These are phyloP conservation scores for Pseudomyrmex pallidus DNA, from an alignment of 1,140 invertebrate species.

Conservation along the genomic window DNA sequence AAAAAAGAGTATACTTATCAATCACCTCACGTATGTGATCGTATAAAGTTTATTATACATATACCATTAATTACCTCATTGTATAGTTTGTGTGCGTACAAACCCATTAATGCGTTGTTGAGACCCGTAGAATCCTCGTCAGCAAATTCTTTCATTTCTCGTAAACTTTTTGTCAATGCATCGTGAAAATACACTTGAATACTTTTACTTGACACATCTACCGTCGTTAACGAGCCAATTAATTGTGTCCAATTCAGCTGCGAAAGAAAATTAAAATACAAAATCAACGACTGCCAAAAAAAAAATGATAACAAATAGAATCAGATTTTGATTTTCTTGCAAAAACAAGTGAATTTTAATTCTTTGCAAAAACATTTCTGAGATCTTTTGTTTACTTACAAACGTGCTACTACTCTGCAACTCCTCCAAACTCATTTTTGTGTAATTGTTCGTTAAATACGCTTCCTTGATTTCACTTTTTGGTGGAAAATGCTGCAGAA, in stretches of 20 bases:
- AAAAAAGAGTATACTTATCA: background rate
- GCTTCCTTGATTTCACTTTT: slow-evolving; percentile 64
- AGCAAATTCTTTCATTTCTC: slow-evolving; percentile 44
- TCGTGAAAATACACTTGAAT: slow-evolving; percentile 72
- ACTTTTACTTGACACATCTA: background rate
- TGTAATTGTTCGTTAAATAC: slow-evolving; percentile 68
- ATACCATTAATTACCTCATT: slow-evolving; percentile 63
- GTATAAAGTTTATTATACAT: too few relatives aligned
- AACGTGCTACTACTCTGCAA: slow-evolving; percentile 45
- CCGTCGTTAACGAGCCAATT: slow-evolving; percentile 52
- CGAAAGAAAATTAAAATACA: background rate
- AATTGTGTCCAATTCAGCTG: slow-evolving; percentile 72
- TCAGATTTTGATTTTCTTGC: too few relatives aligned
- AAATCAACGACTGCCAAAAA: background rate
- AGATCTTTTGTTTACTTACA: slow-evolving; percentile 59
- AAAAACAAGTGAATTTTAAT: background rate
- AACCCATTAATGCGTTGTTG: slow-evolving; percentile 73
- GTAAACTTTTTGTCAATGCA: slow-evolving; percentile 53
- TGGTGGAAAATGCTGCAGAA: slow-evolving; percentile 63
- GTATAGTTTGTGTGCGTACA: slow-evolving; percentile 74
- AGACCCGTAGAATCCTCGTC: slow-evolving; percentile 18
- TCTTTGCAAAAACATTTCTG: slow-evolving; percentile 13
- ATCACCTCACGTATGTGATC: too few relatives aligned
- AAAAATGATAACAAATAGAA: too few relatives aligned
- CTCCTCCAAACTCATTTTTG: slow-evolving; percentile 32